Conservation (phyloP, 1,140 invertebrate species). For the Drosophila ohnishii region DNA sequence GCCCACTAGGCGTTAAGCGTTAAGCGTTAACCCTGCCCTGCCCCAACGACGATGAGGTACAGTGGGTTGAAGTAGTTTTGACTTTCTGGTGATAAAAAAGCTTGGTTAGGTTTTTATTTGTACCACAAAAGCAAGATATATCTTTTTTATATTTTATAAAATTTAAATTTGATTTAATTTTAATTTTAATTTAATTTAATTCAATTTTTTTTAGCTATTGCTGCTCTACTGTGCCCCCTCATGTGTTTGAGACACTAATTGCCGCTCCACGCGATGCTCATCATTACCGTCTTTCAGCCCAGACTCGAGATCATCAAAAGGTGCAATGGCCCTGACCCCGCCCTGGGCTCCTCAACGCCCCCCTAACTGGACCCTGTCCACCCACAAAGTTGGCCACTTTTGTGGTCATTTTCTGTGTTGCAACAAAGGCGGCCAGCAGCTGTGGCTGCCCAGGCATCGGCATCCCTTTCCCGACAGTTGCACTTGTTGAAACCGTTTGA, state of each 20-base stretch:
- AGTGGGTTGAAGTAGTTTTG: neutral
- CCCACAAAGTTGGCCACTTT: conserved; percentile 13
- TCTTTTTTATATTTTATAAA: neutral
- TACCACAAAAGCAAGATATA: neutral
- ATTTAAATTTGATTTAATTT: neutral
- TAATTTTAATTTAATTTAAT: neutral
- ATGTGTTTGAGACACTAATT: conserved; percentile 69
- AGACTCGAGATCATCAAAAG: conserved; percentile 3
- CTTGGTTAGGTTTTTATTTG: neutral
- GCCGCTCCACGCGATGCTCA: conserved; percentile 67
- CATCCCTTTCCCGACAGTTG: conserved; percentile 12
- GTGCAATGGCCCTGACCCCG: conserved; percentile 42
- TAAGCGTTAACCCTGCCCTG: conserved; percentile 14
- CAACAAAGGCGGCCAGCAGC: conserved; percentile 15
- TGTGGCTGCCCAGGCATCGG: neutral
- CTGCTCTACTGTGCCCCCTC: conserved; percentile 16
- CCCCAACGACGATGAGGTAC: conserved; percentile 2
- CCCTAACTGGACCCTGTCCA: neutral
- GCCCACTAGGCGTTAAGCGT: conserved; percentile 3
- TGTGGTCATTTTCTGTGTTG: conserved; percentile 2
- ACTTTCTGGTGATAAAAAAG: neutral
- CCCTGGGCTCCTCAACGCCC: neutral
- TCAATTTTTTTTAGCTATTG: rapidly evolving
- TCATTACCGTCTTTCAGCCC: conserved; percentile 15
- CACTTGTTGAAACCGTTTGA: conserved; percentile 31